These are phyloP conservation scores for Alosa alosa DNA, from an alignment of 2,113 vertebrate species.

Conservation along the genomic window DNA sequence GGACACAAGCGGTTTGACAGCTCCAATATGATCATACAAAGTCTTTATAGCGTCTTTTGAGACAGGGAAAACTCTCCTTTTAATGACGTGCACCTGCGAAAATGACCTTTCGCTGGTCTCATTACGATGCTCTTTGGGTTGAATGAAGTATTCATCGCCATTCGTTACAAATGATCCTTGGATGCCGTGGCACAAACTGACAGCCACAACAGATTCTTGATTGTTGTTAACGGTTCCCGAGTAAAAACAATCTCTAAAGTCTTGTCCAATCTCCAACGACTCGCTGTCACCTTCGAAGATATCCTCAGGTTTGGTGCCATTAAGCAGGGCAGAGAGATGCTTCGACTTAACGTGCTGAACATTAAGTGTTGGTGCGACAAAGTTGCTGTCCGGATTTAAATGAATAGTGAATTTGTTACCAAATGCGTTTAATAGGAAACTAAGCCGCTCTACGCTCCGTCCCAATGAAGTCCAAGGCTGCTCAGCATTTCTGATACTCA, in stretches of 20 bases:
- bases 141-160: constrained; percentile 71
- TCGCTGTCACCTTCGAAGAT: constrained; percentile 21
- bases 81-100: constrained; percentile 50
- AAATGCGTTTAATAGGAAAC: constrained; percentile 67
- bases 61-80: constrained; percentile 38
- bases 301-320: constrained; percentile 19
- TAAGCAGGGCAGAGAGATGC: constrained; percentile 25
- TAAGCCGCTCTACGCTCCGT: constrained; percentile 49
- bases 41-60: neutral
- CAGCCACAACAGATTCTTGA: constrained; percentile 66
- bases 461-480: constrained; percentile 24
- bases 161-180: constrained; percentile 71
- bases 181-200: constrained; percentile 76
- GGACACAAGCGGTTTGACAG: neutral
- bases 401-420: constrained; percentile 66
- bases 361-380: constrained; percentile 70
- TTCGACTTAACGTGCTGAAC: constrained; percentile 61
- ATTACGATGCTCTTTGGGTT: constrained; percentile 53
- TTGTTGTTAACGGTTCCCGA: constrained; percentile 67
- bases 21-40: constrained; percentile 23
- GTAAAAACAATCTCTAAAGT: constrained; percentile 71
- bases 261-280: constrained; percentile 22
- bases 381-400: constrained; percentile 71
- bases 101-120: neutral
- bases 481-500: constrained; percentile 28